Conservation (phyloP, 2,888 invertebrate species). For the Andrena fulva region DNA sequence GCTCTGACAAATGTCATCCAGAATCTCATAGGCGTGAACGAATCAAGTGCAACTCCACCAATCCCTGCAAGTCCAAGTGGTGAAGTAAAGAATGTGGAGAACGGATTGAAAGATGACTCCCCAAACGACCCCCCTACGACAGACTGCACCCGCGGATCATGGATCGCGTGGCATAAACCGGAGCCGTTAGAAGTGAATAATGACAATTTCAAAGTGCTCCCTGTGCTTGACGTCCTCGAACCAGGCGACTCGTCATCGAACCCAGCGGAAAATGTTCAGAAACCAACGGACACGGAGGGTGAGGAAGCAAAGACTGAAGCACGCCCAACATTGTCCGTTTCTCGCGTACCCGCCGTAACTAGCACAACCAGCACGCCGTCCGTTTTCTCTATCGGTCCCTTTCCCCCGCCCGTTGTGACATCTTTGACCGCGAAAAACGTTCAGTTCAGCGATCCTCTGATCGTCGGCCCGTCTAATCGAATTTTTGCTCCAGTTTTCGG, state of each 20-base stretch:
- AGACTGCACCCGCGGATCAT: neutral
- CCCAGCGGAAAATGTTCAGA: neutral
- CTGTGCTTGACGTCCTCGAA: neutral
- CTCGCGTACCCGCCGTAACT: conserved; percentile 23
- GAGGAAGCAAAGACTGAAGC: conserved; percentile 57
- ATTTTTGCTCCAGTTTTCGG: conserved; percentile 65
- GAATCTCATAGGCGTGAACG: conserved; percentile 78
- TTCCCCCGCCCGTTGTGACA: conserved; percentile 46
- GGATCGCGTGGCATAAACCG: neutral
- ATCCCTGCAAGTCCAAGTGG: neutral
- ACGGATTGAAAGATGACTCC: neutral
- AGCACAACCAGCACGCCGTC: conserved; percentile 60
- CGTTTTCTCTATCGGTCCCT: conserved; percentile 82
- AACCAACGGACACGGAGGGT: conserved; percentile 27
- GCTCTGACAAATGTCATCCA: conserved; percentile 81
- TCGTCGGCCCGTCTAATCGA: conserved; percentile 74
- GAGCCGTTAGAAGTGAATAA: neutral
- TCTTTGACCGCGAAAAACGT: conserved; percentile 64
- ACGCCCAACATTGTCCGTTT: conserved; percentile 26
- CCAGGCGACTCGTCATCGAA: neutral
- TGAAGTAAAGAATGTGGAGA: neutral
- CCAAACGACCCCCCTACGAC: neutral
- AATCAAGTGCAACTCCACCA: conserved; percentile 14
- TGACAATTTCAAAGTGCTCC: neutral
- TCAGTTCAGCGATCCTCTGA: conserved; percentile 75